Conservation (phyloP, 2,888 invertebrate genomes). For the Scaptomyza tumidula region DNA sequence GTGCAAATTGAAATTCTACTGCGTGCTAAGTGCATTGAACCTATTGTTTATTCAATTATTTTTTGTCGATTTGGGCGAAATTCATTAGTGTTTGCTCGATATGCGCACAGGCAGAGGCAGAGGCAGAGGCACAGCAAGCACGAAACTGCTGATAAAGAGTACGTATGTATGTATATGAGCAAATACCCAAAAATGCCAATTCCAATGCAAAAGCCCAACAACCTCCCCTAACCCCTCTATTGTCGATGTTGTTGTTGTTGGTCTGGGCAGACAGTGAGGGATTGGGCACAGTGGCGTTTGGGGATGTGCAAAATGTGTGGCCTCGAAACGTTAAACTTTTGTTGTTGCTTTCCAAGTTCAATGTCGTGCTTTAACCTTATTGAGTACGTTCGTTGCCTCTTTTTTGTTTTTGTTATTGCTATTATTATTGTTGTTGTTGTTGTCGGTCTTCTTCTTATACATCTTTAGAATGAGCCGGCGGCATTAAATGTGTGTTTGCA, state of each 20-base stretch:
- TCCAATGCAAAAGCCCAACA: conserved; percentile 31
- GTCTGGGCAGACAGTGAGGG: background rate
- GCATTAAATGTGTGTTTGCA: conserved; percentile 56
- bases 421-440: conserved; percentile 8
- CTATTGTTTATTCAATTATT: conserved; percentile 69
- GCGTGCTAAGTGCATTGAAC: conserved; percentile 75
- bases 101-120: too few species aligned
- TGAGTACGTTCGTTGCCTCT: conserved; percentile 69
- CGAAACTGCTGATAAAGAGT: conserved; percentile 61
- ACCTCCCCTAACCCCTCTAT: background rate
- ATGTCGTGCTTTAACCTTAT: conserved; percentile 70
- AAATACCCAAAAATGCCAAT: conserved; percentile 48
- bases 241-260: background rate
- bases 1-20: conserved; percentile 72
- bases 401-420: conserved; percentile 20
- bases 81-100: conserved; percentile 54
- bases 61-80: conserved; percentile 37
- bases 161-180: too few species aligned
- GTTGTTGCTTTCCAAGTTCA: conserved; percentile 68
- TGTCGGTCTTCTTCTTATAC: conserved; percentile 11
- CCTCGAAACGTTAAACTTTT: conserved; percentile 71
- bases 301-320: conserved; percentile 45
- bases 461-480: conserved; percentile 50
- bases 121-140: conserved; percentile 44
- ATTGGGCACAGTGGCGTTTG: conserved; percentile 23